Percentiles rank a stretch among this genome's conserved stretches.
Conservation (phyloP, 2,888 invertebrate genomes). For the Mesorhabditis belari region DNA sequence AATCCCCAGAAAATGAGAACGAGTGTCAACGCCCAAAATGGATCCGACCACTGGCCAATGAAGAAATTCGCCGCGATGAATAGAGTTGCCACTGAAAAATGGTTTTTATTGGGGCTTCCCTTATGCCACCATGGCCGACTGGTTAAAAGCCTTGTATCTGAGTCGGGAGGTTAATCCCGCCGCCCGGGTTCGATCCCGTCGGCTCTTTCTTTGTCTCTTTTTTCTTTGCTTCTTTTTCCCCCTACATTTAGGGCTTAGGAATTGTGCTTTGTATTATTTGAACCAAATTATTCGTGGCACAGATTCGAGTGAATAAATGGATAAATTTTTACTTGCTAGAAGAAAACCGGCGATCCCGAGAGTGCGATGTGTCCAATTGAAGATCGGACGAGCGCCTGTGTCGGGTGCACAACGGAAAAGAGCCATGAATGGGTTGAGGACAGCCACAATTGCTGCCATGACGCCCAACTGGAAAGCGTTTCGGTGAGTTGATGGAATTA, state of each 20-base stretch:
- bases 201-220: no score
- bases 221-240: no score
- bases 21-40: conserved; percentile 5
- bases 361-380: conserved; percentile 11
- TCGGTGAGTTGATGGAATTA: no score
- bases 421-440: conserved; percentile 10
- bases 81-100: conserved; percentile 7
- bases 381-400: conserved; percentile 11
- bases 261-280: neutral
- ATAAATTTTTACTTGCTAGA: conserved; percentile 5
- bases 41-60: conserved; percentile 5
- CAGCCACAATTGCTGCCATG: conserved; percentile 4
- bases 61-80: conserved; percentile 12
- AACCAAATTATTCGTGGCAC: neutral
- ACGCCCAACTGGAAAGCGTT: conserved; percentile 6
- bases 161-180: no score
- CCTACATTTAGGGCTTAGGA: no score
- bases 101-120: neutral
- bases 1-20: conserved; percentile 8
- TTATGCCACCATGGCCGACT: no score
- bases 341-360: conserved; percentile 9
- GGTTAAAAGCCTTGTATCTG: no score
- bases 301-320: no score
- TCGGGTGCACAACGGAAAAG: conserved; percentile 12
- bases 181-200: no score